These are phyloP conservation scores for Rhabdomys pumilio DNA, from an alignment of 2,797 vertebrate species.

Conservation along the genomic window DNA sequence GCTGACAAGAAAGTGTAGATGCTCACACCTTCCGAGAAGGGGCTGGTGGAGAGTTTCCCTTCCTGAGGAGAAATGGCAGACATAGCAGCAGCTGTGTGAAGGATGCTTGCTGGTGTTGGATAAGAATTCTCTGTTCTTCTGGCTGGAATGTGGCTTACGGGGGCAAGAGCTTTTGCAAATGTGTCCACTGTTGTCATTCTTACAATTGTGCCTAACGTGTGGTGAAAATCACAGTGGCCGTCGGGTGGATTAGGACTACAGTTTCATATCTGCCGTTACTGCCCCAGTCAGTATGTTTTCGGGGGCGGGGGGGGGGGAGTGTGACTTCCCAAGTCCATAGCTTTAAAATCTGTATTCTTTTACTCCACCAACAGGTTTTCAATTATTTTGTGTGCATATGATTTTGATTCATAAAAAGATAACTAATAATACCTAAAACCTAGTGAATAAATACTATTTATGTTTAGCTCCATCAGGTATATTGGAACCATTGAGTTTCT, in stretches of 20 bases:
- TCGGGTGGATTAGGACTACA: slow-evolving; percentile 4
- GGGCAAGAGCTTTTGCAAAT: background rate
- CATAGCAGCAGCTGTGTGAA: background rate
- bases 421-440: slow-evolving; percentile 53
- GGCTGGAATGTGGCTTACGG: background rate
- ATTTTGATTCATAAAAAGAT: slow-evolving; percentile 53
- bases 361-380: slow-evolving; percentile 17
- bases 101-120: background rate
- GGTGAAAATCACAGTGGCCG: slow-evolving; percentile 18
- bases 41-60: slow-evolving; percentile 41
- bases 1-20: background rate
- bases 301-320: background rate
- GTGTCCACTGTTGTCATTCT: slow-evolving; percentile 22
- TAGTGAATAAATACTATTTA: slow-evolving; percentile 57
- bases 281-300: slow-evolving; percentile 14
- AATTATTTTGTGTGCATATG: background rate
- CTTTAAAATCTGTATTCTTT: slow-evolving; percentile 48
- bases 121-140: background rate
- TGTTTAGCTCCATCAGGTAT: slow-evolving; percentile 32
- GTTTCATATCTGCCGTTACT: background rate
- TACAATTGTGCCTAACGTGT: background rate
- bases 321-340: slow-evolving; percentile 1
- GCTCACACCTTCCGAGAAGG: background rate
- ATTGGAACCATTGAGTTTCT: slow-evolving; percentile 9
- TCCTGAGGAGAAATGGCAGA: slow-evolving; percentile 20